Evolutionary conservation across 2,113 vertebrate genomes (phyloP).

Genomic region (Chunga burmeisteri): DNA sequence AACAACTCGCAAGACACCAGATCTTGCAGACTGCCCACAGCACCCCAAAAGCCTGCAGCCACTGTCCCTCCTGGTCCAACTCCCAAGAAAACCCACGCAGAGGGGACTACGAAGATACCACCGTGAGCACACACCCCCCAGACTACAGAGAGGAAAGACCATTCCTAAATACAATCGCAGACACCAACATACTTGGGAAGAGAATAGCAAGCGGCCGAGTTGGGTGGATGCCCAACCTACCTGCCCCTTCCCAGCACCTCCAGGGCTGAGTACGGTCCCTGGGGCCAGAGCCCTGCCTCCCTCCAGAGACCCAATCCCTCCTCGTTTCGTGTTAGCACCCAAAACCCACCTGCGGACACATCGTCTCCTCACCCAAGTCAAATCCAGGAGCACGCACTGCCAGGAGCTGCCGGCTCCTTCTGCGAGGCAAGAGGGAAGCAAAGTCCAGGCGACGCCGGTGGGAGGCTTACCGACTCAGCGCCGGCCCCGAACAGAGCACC

Average conservation of each 20-base stretch:
- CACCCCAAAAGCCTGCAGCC: neutral
- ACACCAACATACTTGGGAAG: neutral
- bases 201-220: neutral
- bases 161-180: neutral
- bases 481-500: slow-evolving; percentile 28
- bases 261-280: rapidly evolving
- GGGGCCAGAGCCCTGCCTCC: neutral
- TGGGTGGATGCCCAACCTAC: neutral
- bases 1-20: neutral
- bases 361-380: neutral
- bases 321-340: rapidly evolving
- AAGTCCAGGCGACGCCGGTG: slow-evolving; percentile 45
- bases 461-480: neutral
- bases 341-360: slow-evolving; percentile 42
- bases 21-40: neutral
- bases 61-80: rapidly evolving
- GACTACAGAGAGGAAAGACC: neutral
- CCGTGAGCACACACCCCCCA: rapidly evolving
- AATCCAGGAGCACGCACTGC: neutral
- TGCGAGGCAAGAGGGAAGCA: neutral
- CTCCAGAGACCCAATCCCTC: neutral
- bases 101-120: neutral
- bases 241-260: neutral
- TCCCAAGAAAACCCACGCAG: neutral
- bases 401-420: neutral